Evolutionary conservation across 2,888 invertebrate genomes (phyloP).

Genomic region (Noctua comes): DNA sequence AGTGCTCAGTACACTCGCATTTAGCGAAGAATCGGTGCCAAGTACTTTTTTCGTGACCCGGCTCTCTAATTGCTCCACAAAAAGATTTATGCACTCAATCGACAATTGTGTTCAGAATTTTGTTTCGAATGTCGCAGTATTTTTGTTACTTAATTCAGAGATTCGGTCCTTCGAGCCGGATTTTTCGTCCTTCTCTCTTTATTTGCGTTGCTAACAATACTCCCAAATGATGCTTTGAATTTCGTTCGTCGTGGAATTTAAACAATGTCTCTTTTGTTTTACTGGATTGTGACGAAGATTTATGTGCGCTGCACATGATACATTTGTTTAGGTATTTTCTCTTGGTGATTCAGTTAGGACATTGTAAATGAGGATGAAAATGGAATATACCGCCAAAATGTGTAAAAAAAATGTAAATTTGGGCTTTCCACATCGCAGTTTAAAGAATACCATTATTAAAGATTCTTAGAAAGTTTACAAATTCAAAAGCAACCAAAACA

Average conservation of each 20-base stretch:
- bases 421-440: not conserved
- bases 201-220: conserved; percentile 59
- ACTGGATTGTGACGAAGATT: conserved; percentile 38
- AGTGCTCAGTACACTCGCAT: conserved; percentile 51
- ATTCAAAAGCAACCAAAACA: not conserved
- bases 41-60: conserved; percentile 56
- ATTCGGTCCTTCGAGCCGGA: conserved; percentile 49
- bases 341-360: not conserved
- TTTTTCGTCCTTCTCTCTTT: conserved; percentile 50
- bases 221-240: conserved; percentile 56
- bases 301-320: conserved; percentile 30
- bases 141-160: conserved; percentile 55
- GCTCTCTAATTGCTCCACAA: conserved; percentile 60
- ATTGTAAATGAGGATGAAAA: not conserved
- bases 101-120: conserved; percentile 53
- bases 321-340: conserved; percentile 19
- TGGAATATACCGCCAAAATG: not conserved
- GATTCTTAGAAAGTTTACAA: not conserved
- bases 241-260: conserved; percentile 39
- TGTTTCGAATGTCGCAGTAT: conserved; percentile 40
- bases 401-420: too few relatives aligned
- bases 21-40: conserved; percentile 58
- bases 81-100: conserved; percentile 65
- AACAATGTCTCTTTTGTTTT: conserved; percentile 53
- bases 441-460: not conserved